Evolutionary conservation across 2,113 vertebrate genomes (phyloP).

Genomic region (Synodontis membranacea): DNA sequence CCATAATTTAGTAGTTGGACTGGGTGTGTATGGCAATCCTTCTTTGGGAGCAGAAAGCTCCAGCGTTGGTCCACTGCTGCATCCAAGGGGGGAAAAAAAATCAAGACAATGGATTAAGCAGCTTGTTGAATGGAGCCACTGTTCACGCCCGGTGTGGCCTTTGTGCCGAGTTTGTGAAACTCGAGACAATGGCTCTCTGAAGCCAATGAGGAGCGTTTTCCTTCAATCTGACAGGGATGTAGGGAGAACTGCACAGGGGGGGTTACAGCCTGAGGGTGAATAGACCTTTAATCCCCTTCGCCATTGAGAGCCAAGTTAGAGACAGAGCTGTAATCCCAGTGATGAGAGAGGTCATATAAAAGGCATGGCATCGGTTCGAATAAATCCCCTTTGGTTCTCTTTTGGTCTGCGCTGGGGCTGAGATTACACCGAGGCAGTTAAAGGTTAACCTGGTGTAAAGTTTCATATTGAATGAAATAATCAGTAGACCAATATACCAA

Average conservation of each 20-base stretch:
- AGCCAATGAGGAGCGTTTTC: slow-evolving; percentile 62
- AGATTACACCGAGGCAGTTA: slow-evolving; percentile 17
- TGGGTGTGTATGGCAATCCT: slow-evolving; percentile 4
- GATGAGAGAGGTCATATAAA: slow-evolving; percentile 55
- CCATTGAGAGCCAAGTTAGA: slow-evolving; percentile 50
- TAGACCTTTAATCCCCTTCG: slow-evolving; percentile 57
- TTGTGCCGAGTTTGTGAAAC: slow-evolving; percentile 55
- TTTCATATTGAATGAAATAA: slow-evolving; percentile 17
- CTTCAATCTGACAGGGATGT: slow-evolving; percentile 51
- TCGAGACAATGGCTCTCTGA: slow-evolving; percentile 62
- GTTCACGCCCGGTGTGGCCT: slow-evolving; percentile 52
- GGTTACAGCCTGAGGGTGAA: slow-evolving; percentile 50
- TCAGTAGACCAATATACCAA: not conserved
- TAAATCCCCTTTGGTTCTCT: slow-evolving; percentile 34
- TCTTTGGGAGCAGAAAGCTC: not conserved
- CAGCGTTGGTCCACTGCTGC: slow-evolving; percentile 35
- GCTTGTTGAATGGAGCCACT: slow-evolving; percentile 51
- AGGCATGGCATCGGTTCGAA: slow-evolving; percentile 42
- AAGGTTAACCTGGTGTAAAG: slow-evolving; percentile 49
- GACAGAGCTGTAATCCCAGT: slow-evolving; percentile 50
- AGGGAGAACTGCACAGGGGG: slow-evolving; percentile 30
- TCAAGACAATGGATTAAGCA: slow-evolving; percentile 46
- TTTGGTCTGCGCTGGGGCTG: slow-evolving; percentile 29
- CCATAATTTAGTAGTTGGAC: slow-evolving; percentile 7
- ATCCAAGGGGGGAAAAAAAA: slow-evolving; percentile 27